These are phyloP conservation scores for Tetragonula clypearis DNA, from an alignment of 1,140 invertebrate species.

Conservation along the genomic window DNA sequence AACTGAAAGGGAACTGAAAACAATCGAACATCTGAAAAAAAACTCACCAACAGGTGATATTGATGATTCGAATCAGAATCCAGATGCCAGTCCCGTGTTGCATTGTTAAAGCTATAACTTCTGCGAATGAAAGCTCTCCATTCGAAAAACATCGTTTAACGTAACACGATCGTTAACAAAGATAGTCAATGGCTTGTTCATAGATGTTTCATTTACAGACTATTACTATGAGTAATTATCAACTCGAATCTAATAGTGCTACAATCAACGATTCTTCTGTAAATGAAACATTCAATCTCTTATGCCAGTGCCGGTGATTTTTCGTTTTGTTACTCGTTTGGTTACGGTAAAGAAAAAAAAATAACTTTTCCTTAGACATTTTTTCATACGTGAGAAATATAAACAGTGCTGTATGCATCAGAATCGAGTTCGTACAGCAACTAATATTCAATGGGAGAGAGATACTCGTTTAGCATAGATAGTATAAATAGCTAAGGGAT, in stretches of 20 bases:
- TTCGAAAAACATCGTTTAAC: slow-evolving; percentile 49
- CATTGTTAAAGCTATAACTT: slow-evolving; percentile 60
- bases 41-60: slow-evolving; percentile 54
- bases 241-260: background rate
- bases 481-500: slow-evolving; percentile 55
- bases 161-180: slow-evolving; percentile 57
- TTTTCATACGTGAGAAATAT: slow-evolving; percentile 1
- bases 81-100: slow-evolving; percentile 57
- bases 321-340: slow-evolving; percentile 33
- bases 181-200: slow-evolving; percentile 60
- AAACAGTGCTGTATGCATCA: slow-evolving; percentile 7
- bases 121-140: slow-evolving; percentile 61
- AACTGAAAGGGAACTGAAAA: slow-evolving; percentile 42
- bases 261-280: slow-evolving; percentile 11
- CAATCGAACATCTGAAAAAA: slow-evolving; percentile 60
- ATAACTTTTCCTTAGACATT: background rate
- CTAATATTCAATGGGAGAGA: slow-evolving; percentile 12
- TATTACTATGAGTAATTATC: background rate
- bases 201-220: slow-evolving; percentile 57
- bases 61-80: slow-evolving; percentile 53
- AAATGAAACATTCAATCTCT: slow-evolving; percentile 55
- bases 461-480: slow-evolving; percentile 20
- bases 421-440: slow-evolving; percentile 24
- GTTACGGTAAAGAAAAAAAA: slow-evolving; percentile 27
- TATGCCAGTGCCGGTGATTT: slow-evolving; percentile 66